Evolutionary conservation across 2,888 invertebrate species (phyloP).

Genomic region (Alloscopus bannaensis): DNA sequence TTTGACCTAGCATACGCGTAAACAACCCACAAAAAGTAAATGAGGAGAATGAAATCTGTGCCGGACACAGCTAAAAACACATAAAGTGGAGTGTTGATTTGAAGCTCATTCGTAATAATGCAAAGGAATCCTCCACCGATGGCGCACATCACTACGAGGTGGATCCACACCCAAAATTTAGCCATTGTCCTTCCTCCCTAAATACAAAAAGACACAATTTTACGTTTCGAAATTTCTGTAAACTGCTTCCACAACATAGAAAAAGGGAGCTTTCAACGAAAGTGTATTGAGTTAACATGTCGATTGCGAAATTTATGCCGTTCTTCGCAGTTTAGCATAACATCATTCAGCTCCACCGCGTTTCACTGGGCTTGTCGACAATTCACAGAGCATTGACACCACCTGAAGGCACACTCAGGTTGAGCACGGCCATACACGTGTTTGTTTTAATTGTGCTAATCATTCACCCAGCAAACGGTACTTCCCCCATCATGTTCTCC

Average conservation of each 20-base stretch:
- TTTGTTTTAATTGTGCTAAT: constrained; percentile 59
- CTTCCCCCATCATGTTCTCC: too few relatives aligned
- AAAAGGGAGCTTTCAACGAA: neutral
- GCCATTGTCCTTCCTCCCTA: constrained; percentile 72
- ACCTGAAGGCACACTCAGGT: constrained; percentile 2
- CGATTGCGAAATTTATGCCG: too few relatives aligned
- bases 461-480: too few relatives aligned
- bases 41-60: constrained; percentile 70
- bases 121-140: constrained; percentile 72
- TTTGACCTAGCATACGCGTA: constrained; percentile 61
- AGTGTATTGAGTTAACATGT: too few relatives aligned
- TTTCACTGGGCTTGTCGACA: neutral
- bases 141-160: constrained; percentile 71
- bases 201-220: constrained; percentile 34
- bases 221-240: constrained; percentile 4
- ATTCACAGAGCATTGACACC: constrained; percentile 52
- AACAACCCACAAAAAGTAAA: constrained; percentile 72
- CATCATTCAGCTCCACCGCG: too few relatives aligned
- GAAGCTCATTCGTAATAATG: constrained; percentile 72
- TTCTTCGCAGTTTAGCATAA: too few relatives aligned
- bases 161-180: constrained; percentile 72
- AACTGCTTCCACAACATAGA: neutral
- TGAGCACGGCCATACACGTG: constrained; percentile 50
- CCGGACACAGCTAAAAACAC: constrained; percentile 71
- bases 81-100: constrained; percentile 68